phyloP scores from a whole-genome alignment of 1,140 invertebrate species.

The Vollenhovia emeryi region DNA sequence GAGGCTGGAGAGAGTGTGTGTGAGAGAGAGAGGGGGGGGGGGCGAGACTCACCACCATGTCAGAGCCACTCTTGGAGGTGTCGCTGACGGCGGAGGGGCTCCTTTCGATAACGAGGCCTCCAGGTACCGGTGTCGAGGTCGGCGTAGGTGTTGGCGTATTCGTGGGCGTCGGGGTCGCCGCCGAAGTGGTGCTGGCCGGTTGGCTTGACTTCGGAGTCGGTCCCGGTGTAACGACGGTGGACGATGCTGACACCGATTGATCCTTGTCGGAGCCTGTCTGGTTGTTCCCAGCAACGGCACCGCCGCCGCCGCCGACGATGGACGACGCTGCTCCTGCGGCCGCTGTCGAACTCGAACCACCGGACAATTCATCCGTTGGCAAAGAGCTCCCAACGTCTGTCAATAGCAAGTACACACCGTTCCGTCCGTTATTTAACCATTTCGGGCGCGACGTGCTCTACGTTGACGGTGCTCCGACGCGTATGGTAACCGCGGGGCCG shows the following conservation, averaged over 20 bases:
- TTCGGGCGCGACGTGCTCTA: neutral
- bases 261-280: conserved; percentile 72
- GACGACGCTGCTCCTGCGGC: conserved; percentile 79
- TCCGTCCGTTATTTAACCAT: conserved; percentile 11
- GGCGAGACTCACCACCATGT: conserved; percentile 89
- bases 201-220: conserved; percentile 73
- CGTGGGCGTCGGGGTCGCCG: conserved; percentile 71
- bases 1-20: conserved; percentile 31
- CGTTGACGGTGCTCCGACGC: neutral
- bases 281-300: conserved; percentile 61
- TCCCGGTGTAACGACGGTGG: conserved; percentile 69
- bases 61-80: conserved; percentile 90
- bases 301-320: conserved; percentile 74
- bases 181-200: conserved; percentile 65
- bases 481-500: neutral
- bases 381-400: conserved; percentile 82
- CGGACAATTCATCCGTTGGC: conserved; percentile 84
- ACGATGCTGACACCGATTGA: conserved; percentile 74
- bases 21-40: neutral
- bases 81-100: conserved; percentile 90
- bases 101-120: conserved; percentile 85
- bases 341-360: conserved; percentile 80
- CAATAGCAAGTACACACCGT: neutral
- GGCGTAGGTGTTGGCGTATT: conserved; percentile 68
- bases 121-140: conserved; percentile 74